These are phyloP conservation scores for Diorhabda sublineata DNA, from an alignment of 1,140 invertebrate species.

Conservation along the genomic window DNA sequence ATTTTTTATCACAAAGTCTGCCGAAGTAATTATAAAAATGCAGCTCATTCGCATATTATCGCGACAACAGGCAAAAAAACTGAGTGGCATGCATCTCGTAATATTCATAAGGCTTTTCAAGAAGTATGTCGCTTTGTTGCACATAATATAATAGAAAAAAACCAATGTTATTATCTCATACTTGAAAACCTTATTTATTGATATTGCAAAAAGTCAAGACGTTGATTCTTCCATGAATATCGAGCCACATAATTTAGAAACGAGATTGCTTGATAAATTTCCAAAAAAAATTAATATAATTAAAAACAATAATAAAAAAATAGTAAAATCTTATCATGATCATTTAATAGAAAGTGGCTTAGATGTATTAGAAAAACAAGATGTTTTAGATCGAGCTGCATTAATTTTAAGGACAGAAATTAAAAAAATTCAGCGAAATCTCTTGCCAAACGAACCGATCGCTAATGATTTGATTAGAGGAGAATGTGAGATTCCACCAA, in stretches of 20 bases:
- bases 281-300: background rate
- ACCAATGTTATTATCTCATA: background rate
- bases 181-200: background rate
- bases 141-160: background rate
- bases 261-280: background rate
- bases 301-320: background rate
- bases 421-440: constrained; percentile 30
- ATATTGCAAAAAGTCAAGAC: background rate
- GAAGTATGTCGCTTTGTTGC: background rate
- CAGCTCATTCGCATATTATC: too few relatives aligned
- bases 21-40: too few relatives aligned
- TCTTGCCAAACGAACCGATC: constrained; percentile 31
- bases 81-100: background rate
- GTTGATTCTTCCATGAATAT: background rate
- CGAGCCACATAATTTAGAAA: background rate
- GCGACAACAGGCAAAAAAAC: background rate
- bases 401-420: constrained; percentile 37
- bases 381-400: constrained; percentile 15
- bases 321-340: background rate
- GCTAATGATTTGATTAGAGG: constrained; percentile 41
- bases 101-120: background rate
- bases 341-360: background rate
- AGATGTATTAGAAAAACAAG: background rate
- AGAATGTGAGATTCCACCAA: constrained; percentile 40
- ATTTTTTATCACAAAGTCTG: too few relatives aligned